A percentile compares a stretch with the other conserved stretches of the same genome.
These are phyloP conservation scores for Urocitellus parryii DNA, from an alignment of 2,113 vertebrate genomes.

Conservation along the genomic window DNA sequence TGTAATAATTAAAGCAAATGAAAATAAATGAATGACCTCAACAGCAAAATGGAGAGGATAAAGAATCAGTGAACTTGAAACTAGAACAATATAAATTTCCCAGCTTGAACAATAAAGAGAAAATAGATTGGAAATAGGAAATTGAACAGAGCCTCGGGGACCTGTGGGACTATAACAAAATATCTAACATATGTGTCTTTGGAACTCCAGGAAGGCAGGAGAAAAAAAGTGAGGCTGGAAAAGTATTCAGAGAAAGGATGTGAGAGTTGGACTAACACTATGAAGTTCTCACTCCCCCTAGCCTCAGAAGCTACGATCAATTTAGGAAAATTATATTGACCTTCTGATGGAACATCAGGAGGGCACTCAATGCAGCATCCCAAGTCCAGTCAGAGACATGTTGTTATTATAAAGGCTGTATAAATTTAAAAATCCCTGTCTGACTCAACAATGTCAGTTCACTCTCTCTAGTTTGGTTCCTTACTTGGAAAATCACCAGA, in stretches of 20 bases:
- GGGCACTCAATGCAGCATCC: neutral
- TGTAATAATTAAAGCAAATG: neutral
- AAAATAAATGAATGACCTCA: neutral
- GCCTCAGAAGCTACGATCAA: neutral
- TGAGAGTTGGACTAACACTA: neutral
- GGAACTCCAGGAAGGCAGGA: neutral
- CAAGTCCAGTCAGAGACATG: neutral
- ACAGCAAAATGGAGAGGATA: neutral
- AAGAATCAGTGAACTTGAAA: neutral
- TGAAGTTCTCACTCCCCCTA: neutral
- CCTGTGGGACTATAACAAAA: neutral
- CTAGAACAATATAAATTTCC: neutral
- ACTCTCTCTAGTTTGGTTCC: neutral
- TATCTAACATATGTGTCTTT: neutral
- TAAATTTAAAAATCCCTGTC: neutral
- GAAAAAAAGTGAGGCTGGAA: neutral
- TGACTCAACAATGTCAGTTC: neutral
- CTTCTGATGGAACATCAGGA: neutral
- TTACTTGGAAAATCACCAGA: neutral
- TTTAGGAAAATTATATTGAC: neutral
- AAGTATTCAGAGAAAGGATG: neutral
- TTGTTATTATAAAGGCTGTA: neutral
- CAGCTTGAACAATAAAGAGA: neutral
- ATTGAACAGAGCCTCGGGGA: neutral
- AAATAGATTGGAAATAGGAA: neutral